Conservation (phyloP, 2,888 invertebrate species). For the Ennomos quercinarius region DNA sequence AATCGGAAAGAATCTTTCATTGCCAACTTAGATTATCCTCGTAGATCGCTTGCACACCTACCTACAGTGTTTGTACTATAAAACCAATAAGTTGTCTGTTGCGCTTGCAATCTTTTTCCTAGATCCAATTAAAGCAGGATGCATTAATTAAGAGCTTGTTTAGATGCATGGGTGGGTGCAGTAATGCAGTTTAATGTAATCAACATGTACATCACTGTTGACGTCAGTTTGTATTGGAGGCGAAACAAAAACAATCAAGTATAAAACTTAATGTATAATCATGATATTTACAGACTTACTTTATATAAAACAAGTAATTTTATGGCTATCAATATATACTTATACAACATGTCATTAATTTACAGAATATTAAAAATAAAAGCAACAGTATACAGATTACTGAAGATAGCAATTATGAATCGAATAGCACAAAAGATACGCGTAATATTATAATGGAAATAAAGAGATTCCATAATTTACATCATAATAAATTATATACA, state of each 20-base stretch:
- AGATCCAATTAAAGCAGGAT: slow-evolving; percentile 11
- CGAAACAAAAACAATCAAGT: slow-evolving; percentile 79
- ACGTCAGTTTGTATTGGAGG: slow-evolving; percentile 43
- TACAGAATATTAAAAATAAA: slow-evolving; percentile 81
- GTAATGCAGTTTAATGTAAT: background rate
- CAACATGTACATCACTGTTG: background rate
- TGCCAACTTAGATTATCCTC: slow-evolving; percentile 5
- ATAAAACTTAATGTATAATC: slow-evolving; percentile 86
- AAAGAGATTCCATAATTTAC: slow-evolving; percentile 83
- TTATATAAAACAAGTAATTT: slow-evolving; percentile 85
- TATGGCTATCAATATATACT: slow-evolving; percentile 84
- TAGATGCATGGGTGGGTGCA: background rate
- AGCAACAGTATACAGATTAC: slow-evolving; percentile 80
- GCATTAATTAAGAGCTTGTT: slow-evolving; percentile 22
- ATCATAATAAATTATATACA: slow-evolving; percentile 77
- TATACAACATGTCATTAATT: slow-evolving; percentile 84
- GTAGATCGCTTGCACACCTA: slow-evolving; percentile 8
- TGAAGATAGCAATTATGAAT: slow-evolving; percentile 72
- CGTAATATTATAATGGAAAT: slow-evolving; percentile 72
- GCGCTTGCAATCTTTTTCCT: no score
- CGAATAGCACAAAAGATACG: slow-evolving; percentile 75
- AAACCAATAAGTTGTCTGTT: no score
- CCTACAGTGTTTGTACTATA: slow-evolving; percentile 5
- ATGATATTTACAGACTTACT: slow-evolving; percentile 84
- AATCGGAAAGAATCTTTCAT: slow-evolving; percentile 31